phyloP scores from a whole-genome alignment of 2,797 vertebrate species.

The Etheostoma nigrum region DNA sequence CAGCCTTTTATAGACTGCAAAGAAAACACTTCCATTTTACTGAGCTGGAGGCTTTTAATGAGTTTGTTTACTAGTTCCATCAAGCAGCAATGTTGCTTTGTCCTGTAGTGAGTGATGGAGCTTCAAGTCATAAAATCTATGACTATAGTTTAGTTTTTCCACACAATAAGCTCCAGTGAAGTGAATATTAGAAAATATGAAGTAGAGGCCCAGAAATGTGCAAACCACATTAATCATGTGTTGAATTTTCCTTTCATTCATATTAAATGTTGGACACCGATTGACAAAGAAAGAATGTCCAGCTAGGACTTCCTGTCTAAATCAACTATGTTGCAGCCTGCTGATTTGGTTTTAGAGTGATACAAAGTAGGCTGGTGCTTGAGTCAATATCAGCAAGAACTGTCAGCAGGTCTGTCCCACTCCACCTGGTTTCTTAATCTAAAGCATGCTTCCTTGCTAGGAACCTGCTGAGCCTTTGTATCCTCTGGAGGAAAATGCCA shows the following conservation, averaged over 20 bases:
- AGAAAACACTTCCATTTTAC: slow-evolving; percentile 21
- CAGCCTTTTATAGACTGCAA: slow-evolving; percentile 5
- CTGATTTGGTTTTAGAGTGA: not conserved
- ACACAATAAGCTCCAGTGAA: slow-evolving; percentile 28
- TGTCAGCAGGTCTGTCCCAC: slow-evolving; percentile 76
- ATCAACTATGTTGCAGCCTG: not conserved
- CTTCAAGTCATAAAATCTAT: slow-evolving; percentile 32
- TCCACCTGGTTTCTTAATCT: slow-evolving; percentile 75
- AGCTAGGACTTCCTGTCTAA: not conserved
- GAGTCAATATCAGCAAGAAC: slow-evolving; percentile 65
- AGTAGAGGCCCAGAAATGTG: slow-evolving; percentile 32
- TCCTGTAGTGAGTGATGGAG: slow-evolving; percentile 49
- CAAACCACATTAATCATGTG: slow-evolving; percentile 28
- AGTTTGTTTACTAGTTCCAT: slow-evolving; percentile 35
- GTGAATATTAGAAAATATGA: slow-evolving; percentile 18
- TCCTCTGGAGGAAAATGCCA: slow-evolving; percentile 23
- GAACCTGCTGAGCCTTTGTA: slow-evolving; percentile 14
- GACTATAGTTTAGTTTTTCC: slow-evolving; percentile 13
- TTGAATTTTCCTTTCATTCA: not conserved
- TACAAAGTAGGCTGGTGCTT: not conserved
- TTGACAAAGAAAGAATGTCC: not conserved
- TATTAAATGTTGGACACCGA: not conserved
- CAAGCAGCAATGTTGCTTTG: slow-evolving; percentile 28
- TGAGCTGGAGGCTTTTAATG: slow-evolving; percentile 9
- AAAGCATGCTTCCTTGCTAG: slow-evolving; percentile 27